Base-by-base conservation (phyloP, 2,888 invertebrate species). In the Embidobia sp. region DNA sequence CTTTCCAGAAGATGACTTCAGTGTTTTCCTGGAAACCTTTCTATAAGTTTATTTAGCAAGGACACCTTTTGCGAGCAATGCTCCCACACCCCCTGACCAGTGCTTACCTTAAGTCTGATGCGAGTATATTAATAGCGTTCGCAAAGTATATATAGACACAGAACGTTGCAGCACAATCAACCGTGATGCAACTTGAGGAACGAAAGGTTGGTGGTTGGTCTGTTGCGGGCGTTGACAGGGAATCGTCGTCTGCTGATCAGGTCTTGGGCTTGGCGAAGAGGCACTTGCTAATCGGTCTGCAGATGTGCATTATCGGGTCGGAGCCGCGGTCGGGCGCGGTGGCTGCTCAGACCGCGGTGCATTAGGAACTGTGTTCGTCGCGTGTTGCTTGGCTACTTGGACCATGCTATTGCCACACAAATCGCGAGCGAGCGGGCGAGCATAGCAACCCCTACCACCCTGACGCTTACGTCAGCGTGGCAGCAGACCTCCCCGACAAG, bases 341-440 rank as follows among this genome's bases (percentile, higher is more conserved):
- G 3, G 3, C 22, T 22, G 22, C 6, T 4, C 22, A 2, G 26
- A 80, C 81, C 81, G 80, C 73, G 76, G 42, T 81, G 80, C 82
- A 82, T 75, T 80, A 80, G 81, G 80, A 82, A 86, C 87, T 87
- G 82, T 85, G 83, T 86, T 84, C 84, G 83, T 84, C 84, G 83
- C 83, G 81, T 83, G 87, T 87, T 87, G 87, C 87, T 82, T 86
- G 87, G 87, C 87, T 87, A 87, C 87, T 84, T 74, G 77, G 76
- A 75, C 78, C 78, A 57, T 73, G 77, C 37, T 53, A 59, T 67
- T 53, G 53, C 42, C 40, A 48, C 37, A 64, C 63, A 73, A 73
- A 73, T 48, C 46, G 33, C 55, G 29, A 46, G 6, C 55, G 31
- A 59, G 40, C 57, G 26, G 48, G 33, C 42, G 29, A 64, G 57